phyloP scores from a whole-genome alignment of 1,140 invertebrate species.

The Calliphora vicina region DNA sequence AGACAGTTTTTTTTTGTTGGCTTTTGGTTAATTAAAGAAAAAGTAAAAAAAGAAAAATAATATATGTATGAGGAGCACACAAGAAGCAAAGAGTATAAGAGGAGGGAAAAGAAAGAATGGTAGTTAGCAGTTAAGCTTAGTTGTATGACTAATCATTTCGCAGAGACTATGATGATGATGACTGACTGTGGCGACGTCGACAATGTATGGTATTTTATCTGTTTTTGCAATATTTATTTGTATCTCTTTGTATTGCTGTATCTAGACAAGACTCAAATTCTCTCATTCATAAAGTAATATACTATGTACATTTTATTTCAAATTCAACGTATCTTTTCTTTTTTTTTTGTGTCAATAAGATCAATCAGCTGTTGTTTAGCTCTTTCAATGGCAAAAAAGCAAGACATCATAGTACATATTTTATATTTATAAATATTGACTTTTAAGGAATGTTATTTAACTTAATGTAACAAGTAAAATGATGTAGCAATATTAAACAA shows the following conservation, averaged over 20 bases:
- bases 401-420: too few relatives aligned
- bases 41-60: neutral
- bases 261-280: too few relatives aligned
- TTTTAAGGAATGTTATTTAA: neutral
- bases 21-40: constrained; percentile 8
- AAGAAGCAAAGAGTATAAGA: neutral
- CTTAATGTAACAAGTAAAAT: too few relatives aligned
- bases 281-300: neutral
- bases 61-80: neutral
- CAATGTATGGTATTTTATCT: neutral
- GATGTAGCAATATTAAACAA: too few relatives aligned
- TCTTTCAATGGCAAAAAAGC: neutral
- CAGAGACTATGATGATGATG: too few relatives aligned
- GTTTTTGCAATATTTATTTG: neutral
- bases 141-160: neutral
- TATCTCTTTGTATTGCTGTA: too few relatives aligned
- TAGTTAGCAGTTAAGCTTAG: neutral
- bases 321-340: too few relatives aligned
- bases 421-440: neutral
- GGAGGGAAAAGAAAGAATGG: neutral
- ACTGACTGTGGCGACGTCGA: neutral
- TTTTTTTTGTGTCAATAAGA: neutral
- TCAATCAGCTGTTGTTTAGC: neutral
- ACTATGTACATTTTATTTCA: neutral
- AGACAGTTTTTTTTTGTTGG: neutral